Conservation (phyloP, 2,797 vertebrate genomes). For the Peromyscus nudipes region DNA sequence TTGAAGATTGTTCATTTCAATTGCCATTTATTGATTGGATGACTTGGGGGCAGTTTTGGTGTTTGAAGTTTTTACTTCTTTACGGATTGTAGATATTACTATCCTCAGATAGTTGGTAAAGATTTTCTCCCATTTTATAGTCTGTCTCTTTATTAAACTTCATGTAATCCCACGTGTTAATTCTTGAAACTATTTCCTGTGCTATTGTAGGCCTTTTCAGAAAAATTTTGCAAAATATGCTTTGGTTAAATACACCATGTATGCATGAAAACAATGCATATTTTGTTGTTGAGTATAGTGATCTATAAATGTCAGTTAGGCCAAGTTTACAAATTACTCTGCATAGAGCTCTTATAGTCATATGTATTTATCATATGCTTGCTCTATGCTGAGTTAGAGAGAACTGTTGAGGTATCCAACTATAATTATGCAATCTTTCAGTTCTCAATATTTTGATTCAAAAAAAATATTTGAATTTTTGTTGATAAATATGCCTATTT, state of each 20-base stretch:
- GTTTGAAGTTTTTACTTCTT: background rate
- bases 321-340: slow-evolving; percentile 4
- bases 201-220: background rate
- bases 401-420: background rate
- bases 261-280: background rate
- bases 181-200: background rate
- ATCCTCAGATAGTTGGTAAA: background rate
- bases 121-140: background rate
- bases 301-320: background rate
- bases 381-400: slow-evolving; percentile 36
- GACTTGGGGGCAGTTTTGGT: background rate
- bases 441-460: slow-evolving; percentile 15
- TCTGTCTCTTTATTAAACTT: background rate
- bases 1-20: background rate
- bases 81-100: background rate
- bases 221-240: background rate
- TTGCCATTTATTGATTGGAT: background rate
- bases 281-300: background rate
- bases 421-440: background rate
- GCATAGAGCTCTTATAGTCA: background rate
- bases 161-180: background rate
- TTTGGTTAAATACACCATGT: background rate
- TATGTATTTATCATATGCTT: slow-evolving; percentile 5
- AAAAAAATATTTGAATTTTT: slow-evolving; percentile 41
- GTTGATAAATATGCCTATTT: background rate